These are phyloP conservation scores for Drosophila lowei DNA, from an alignment of 1,140 invertebrate genomes.

Conservation along the genomic window DNA sequence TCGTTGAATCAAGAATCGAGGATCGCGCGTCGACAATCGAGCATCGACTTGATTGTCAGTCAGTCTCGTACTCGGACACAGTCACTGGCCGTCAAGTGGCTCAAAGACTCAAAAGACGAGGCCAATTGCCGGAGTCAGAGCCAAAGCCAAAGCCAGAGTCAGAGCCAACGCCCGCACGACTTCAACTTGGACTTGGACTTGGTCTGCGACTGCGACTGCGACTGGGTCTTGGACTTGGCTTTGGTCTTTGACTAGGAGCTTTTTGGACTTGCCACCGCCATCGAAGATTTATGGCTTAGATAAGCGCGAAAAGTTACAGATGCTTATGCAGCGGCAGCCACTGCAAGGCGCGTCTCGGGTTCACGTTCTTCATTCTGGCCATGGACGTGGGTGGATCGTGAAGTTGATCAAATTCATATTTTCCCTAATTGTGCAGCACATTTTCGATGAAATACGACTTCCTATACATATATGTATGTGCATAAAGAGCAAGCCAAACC, in stretches of 20 bases:
- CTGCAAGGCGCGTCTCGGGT: constrained; percentile 60
- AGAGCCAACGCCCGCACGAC: constrained; percentile 76
- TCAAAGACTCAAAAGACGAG: constrained; percentile 25
- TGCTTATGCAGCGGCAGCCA: constrained; percentile 79
- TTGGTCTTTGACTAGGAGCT: constrained; percentile 40
- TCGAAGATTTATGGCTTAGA: constrained; percentile 79
- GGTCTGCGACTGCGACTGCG: constrained; percentile 44
- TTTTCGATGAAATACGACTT: no score
- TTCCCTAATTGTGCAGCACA: no score
- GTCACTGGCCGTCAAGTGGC: constrained; percentile 64
- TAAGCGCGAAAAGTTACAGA: constrained; percentile 80
- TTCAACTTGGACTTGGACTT: constrained; percentile 49
- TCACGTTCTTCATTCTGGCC: constrained; percentile 45
- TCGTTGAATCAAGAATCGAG: constrained; percentile 15
- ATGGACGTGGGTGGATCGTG: constrained; percentile 50
- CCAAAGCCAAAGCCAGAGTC: constrained; percentile 8
- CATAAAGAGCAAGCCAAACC: no score
- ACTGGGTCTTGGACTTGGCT: constrained; percentile 26
- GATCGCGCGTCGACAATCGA: constrained; percentile 46
- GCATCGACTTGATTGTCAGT: constrained; percentile 69
- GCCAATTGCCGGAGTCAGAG: constrained; percentile 27
- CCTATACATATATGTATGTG: no score
- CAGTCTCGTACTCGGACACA: constrained; percentile 47
- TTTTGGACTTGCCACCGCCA: constrained; percentile 76
- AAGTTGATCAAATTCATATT: neutral